phyloP scores from a whole-genome alignment of 2,797 vertebrate species.

The Acomys russatus region DNA sequence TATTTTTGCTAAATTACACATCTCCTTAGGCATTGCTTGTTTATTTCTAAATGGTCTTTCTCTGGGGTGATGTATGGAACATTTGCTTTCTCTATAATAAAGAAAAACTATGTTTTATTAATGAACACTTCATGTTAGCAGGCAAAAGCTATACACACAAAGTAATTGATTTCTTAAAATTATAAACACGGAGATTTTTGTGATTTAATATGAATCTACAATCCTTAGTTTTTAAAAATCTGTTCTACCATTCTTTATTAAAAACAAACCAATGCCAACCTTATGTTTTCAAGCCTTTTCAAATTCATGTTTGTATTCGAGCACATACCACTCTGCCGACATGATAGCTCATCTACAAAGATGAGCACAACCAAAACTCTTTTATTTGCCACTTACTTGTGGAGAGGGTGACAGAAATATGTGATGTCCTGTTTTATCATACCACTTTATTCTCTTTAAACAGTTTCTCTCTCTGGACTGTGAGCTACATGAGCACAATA shows the following conservation, averaged over 20 bases:
- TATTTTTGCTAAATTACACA: constrained; percentile 78
- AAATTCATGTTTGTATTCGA: not conserved
- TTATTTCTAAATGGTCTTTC: constrained; percentile 83
- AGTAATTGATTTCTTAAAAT: constrained; percentile 52
- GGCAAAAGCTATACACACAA: constrained; percentile 35
- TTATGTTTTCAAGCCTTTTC: constrained; percentile 3
- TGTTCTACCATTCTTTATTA: not conserved
- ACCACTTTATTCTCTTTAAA: not conserved
- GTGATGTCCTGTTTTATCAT: not conserved
- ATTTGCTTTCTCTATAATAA: constrained; percentile 84
- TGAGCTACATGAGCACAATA: not conserved
- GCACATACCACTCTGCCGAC: not conserved
- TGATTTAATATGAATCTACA: constrained; percentile 6
- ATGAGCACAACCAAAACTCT: not conserved
- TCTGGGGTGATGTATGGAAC: constrained; percentile 76
- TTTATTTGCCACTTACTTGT: not conserved
- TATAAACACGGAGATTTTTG: not conserved
- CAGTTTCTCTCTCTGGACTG: not conserved
- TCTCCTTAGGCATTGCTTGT: constrained; percentile 81
- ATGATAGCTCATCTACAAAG: not conserved
- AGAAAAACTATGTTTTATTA: constrained; percentile 83
- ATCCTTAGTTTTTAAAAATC: constrained; percentile 34
- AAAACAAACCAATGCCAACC: not conserved
- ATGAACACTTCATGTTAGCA: constrained; percentile 15
- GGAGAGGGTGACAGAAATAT: not conserved